Conservation (phyloP, 1,140 invertebrate species). For the Hetaerina americana region DNA sequence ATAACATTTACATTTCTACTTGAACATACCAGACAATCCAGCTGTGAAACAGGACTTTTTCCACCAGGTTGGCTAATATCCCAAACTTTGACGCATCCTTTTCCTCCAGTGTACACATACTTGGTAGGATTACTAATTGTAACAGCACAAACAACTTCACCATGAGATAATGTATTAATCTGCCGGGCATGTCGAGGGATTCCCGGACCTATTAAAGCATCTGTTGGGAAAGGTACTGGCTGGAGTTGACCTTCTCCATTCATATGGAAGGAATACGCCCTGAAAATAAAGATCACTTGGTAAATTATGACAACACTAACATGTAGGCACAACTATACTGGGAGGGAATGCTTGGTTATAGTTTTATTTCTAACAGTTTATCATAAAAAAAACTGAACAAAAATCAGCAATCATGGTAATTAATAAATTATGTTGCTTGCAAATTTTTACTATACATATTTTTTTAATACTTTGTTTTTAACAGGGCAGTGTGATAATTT, state of each 20-base stretch:
- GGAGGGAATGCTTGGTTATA: too few relatives aligned
- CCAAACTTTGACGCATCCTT: slow-evolving; percentile 97
- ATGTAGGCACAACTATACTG: too few relatives aligned
- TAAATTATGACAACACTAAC: too few relatives aligned
- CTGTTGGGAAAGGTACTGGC: slow-evolving; percentile 90
- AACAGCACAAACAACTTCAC: slow-evolving; percentile 86
- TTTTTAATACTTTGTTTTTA: too few relatives aligned
- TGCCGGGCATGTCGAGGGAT: slow-evolving; percentile 83
- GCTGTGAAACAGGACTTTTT: slow-evolving; percentile 74
- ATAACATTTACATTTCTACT: too few relatives aligned
- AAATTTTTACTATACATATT: too few relatives aligned
- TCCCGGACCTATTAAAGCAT: slow-evolving; percentile 80
- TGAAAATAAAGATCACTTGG: slow-evolving; percentile 38
- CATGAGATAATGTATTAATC: slow-evolving; percentile 84
- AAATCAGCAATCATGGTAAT: too few relatives aligned
- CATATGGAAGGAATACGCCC: slow-evolving; percentile 87
- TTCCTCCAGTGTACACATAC: slow-evolving; percentile 97
- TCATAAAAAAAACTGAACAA: too few relatives aligned
- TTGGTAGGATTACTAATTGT: slow-evolving; percentile 76
- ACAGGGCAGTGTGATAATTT: too few relatives aligned
- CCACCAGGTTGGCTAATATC: slow-evolving; percentile 69
- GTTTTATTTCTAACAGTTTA: too few relatives aligned
- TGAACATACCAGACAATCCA: slow-evolving; percentile 74
- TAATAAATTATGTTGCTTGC: too few relatives aligned
- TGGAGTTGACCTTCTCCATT: slow-evolving; percentile 78